These are phyloP conservation scores for Incurvaria masculella DNA, from an alignment of 2,888 invertebrate species.

Conservation along the genomic window DNA sequence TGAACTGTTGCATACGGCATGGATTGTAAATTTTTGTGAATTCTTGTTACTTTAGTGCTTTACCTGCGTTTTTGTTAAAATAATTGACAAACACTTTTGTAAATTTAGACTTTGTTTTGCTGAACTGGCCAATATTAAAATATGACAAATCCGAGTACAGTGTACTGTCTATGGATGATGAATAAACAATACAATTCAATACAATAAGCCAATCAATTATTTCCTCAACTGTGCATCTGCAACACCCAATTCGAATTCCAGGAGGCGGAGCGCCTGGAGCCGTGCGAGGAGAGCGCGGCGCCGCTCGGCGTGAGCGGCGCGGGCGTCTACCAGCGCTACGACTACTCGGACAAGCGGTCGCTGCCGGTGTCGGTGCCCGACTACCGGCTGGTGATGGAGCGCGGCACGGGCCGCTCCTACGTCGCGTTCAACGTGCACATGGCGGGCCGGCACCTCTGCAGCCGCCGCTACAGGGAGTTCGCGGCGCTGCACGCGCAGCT, in stretches of 20 bases:
- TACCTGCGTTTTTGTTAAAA: too few relatives aligned
- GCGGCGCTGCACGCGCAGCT: conserved; percentile 82
- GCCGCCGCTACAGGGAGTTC: conserved; percentile 94
- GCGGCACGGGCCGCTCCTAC: conserved; percentile 84
- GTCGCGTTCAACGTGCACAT: conserved; percentile 98
- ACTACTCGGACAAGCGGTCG: conserved; percentile 93
- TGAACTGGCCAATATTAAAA: too few relatives aligned
- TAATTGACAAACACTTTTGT: too few relatives aligned
- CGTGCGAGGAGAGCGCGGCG: conserved; percentile 71
- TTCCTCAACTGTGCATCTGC: conserved; percentile 6
- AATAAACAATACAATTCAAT: too few relatives aligned
- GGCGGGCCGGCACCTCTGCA: conserved; percentile 97
- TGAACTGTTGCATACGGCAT: too few relatives aligned
- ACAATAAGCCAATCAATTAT: too few relatives aligned
- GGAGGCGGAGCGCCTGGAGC: conserved; percentile 83
- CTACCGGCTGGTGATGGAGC: conserved; percentile 82
- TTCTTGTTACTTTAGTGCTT: too few relatives aligned
- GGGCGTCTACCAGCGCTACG: conserved; percentile 63
- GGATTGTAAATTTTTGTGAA: too few relatives aligned
- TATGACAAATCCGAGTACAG: too few relatives aligned
- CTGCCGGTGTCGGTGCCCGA: conserved; percentile 90
- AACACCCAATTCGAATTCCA: conserved; percentile 26
- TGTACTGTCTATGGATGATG: too few relatives aligned
- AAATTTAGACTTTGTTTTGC: too few relatives aligned
- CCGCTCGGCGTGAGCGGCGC: conserved; percentile 46